Percentiles rank a stretch among this genome's conserved stretches.
phyloP scores from a whole-genome alignment of 1,140 invertebrate species.

The Ceratoteleas bidentatus region DNA sequence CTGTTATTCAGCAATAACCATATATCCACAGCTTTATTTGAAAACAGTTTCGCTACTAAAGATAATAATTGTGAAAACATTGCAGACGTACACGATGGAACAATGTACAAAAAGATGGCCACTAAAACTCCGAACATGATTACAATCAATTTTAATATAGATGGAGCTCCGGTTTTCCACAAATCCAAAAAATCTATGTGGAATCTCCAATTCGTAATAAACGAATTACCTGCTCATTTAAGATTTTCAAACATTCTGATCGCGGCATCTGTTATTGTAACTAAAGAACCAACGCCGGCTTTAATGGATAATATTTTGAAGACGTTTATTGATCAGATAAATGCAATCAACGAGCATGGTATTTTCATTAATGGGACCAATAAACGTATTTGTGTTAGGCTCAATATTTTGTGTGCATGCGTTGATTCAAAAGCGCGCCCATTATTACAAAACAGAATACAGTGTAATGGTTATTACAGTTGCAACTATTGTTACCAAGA shows the following conservation, averaged over 20 bases:
- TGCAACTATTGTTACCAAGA: not conserved
- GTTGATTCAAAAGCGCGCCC: not conserved
- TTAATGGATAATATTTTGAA: not conserved
- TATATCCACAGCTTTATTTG: not conserved
- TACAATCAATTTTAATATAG: conserved; percentile 20
- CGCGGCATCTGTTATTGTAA: not conserved
- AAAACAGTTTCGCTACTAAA: not conserved
- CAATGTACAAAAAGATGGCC: conserved; percentile 9
- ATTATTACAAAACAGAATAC: too few species aligned
- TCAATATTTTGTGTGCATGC: not conserved
- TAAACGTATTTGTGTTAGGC: not conserved
- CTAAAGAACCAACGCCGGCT: not conserved
- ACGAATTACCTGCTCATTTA: not conserved
- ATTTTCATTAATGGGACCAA: not conserved
- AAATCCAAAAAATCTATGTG: not conserved
- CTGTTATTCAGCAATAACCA: not conserved
- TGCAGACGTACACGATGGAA: not conserved
- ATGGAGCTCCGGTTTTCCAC: not conserved
- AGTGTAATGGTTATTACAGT: not conserved
- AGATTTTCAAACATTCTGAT: not conserved
- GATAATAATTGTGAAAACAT: not conserved
- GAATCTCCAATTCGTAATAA: not conserved
- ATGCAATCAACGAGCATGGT: not conserved
- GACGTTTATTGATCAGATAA: not conserved
- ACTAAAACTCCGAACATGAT: not conserved